Evolutionary conservation across 2,797 vertebrate genomes (phyloP).

Genomic region (Scyliorhinus canicula): DNA sequence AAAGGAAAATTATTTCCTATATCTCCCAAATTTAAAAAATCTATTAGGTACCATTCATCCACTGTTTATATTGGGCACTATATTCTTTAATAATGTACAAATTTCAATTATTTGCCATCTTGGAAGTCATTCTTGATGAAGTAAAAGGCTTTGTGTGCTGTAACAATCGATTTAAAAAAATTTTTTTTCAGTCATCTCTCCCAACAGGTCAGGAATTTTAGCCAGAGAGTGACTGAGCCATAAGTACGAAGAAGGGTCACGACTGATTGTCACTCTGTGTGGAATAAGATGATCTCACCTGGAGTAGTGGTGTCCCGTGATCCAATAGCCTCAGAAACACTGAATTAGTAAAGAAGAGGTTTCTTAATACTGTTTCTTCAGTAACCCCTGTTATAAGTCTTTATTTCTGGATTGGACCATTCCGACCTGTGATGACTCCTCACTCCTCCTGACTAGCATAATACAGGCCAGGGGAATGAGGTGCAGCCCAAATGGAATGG

Average conservation of each 20-base stretch:
- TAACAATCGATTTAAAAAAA: not conserved
- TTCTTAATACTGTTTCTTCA: not conserved
- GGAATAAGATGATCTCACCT: not conserved
- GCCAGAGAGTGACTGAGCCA: not conserved
- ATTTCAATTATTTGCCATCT: not conserved
- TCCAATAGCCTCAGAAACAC: not conserved
- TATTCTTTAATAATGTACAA: not conserved
- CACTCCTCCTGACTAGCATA: not conserved
- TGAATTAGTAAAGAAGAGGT: not conserved
- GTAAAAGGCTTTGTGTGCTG: not conserved
- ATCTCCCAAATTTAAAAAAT: not conserved
- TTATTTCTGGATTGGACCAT: not conserved
- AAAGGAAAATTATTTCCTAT: not conserved
- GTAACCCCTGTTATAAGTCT: not conserved
- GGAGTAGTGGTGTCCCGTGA: not conserved
- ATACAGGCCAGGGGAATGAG: not conserved
- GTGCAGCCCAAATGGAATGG: not conserved
- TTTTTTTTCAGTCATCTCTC: not conserved
- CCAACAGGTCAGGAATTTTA: not conserved
- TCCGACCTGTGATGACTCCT: not conserved
- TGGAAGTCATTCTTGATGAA: not conserved
- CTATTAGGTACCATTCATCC: not conserved
- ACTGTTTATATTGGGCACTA: not conserved
- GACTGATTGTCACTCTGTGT: not conserved
- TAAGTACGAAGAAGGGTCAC: not conserved